These are phyloP conservation scores for Ectemnius continuus DNA, from an alignment of 2,888 invertebrate genomes.

Conservation along the genomic window DNA sequence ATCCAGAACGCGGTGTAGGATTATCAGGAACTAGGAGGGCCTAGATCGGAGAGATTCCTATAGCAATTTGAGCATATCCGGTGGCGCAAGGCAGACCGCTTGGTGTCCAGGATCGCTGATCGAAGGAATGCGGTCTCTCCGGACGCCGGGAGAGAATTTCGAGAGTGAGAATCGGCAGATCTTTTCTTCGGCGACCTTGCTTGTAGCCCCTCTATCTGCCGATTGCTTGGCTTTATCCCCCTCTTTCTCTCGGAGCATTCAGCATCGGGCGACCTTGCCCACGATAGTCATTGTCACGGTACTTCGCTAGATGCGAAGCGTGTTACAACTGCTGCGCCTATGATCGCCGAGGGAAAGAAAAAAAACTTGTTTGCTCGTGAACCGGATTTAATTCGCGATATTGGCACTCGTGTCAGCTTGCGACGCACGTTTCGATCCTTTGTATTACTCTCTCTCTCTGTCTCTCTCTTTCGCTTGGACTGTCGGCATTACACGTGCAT, in stretches of 20 bases:
- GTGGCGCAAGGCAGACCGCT: no score
- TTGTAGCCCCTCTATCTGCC: slow-evolving; percentile 14
- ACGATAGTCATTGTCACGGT: slow-evolving; percentile 50
- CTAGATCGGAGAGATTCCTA: no score
- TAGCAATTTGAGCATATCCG: no score
- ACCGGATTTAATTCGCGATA: slow-evolving; percentile 1
- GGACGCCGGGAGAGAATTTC: background rate
- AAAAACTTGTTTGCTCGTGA: slow-evolving; percentile 39
- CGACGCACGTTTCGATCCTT: slow-evolving; percentile 28
- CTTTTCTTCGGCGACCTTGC: background rate
- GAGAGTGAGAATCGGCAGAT: background rate
- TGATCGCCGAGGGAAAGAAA: slow-evolving; percentile 29
- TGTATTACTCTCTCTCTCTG: background rate
- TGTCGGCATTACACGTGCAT: slow-evolving; percentile 27
- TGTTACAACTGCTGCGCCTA: slow-evolving; percentile 21
- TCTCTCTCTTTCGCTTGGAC: no score
- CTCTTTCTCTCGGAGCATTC: background rate
- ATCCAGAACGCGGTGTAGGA: no score
- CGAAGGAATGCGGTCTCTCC: background rate
- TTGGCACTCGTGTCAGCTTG: background rate
- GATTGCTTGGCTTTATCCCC: slow-evolving; percentile 21
- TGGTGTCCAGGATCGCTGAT: background rate
- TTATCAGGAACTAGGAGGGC: no score
- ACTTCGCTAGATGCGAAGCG: slow-evolving; percentile 28
- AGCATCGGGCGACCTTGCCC: slow-evolving; percentile 43